Percentiles rank a stretch among this genome's conserved stretches.
phyloP scores from a whole-genome alignment of 2,888 invertebrate species.

The Synergus itoensis region DNA sequence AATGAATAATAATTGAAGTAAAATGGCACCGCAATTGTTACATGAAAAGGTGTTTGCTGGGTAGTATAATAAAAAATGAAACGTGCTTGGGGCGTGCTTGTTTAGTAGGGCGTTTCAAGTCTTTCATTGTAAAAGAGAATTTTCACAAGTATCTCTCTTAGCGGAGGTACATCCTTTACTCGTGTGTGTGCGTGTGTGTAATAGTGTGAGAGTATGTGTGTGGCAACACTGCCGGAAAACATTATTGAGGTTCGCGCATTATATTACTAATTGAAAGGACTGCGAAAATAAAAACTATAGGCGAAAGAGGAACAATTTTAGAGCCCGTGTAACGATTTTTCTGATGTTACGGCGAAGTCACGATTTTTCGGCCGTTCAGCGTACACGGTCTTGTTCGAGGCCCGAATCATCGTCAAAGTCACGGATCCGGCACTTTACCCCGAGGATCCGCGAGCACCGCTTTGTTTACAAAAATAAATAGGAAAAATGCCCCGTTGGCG shows the following conservation, averaged over 20 bases:
- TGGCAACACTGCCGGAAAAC: constrained; percentile 32
- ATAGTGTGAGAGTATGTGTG: constrained; percentile 20
- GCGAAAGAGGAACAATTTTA: constrained; percentile 23
- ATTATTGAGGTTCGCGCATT: constrained; percentile 28
- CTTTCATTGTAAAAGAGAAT: constrained; percentile 15
- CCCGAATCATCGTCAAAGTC: constrained; percentile 34
- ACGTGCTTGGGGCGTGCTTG: constrained; percentile 27
- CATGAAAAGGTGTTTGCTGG: constrained; percentile 17
- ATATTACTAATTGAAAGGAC: constrained; percentile 29
- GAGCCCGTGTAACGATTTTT: constrained; percentile 21
- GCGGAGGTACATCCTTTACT: background rate
- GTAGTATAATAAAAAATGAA: constrained; percentile 34
- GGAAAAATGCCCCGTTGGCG: constrained; percentile 21
- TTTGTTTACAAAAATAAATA: constrained; percentile 34
- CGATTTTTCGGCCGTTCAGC: constrained; percentile 38
- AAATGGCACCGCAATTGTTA: background rate
- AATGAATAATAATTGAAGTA: background rate
- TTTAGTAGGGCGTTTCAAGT: constrained; percentile 37
- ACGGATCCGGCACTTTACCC: constrained; percentile 28
- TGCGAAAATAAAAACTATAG: constrained; percentile 8
- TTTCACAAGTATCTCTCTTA: constrained; percentile 10
- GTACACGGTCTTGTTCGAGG: constrained; percentile 41
- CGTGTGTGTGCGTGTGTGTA: constrained; percentile 26
- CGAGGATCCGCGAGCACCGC: constrained; percentile 33
- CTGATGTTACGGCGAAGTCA: constrained; percentile 19